These are phyloP conservation scores for Serinus canaria DNA, from an alignment of 2,113 vertebrate species.

Conservation along the genomic window DNA sequence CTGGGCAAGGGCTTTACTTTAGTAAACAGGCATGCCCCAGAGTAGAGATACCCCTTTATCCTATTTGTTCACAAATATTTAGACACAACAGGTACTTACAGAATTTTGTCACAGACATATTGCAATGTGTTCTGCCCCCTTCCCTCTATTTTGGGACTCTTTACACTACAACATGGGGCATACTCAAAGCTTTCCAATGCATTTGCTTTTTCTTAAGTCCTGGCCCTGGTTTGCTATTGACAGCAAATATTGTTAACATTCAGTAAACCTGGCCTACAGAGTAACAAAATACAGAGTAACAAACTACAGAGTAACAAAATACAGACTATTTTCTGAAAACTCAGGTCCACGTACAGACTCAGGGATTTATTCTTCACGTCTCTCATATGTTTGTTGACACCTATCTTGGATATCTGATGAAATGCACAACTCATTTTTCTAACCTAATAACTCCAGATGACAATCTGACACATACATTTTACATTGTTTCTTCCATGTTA, in stretches of 20 bases:
- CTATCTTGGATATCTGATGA: not conserved
- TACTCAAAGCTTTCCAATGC: not conserved
- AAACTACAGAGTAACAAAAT: not conserved
- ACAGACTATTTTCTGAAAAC: not conserved
- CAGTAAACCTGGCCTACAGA: not conserved
- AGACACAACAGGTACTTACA: not conserved
- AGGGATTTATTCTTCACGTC: not conserved
- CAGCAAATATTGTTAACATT: not conserved
- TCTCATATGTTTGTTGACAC: not conserved
- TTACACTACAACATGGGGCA: not conserved
- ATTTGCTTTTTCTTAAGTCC: not conserved
- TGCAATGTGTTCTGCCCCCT: not conserved
- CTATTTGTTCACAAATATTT: not conserved
- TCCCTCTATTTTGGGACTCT: not conserved
- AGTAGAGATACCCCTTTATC: not conserved
- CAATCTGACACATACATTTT: not conserved
- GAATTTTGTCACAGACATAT: not conserved
- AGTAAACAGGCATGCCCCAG: not conserved
- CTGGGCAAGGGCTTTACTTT: not conserved
- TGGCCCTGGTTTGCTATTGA: not conserved
- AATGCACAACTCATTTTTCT: not conserved
- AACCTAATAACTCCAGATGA: not conserved
- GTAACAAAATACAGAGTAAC: not conserved
- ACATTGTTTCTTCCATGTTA: not conserved
- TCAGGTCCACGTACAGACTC: not conserved